A percentile compares a stretch with the other conserved stretches of the same genome.
phyloP scores from a whole-genome alignment of 2,113 vertebrate species.

The Calyptomena viridis region DNA sequence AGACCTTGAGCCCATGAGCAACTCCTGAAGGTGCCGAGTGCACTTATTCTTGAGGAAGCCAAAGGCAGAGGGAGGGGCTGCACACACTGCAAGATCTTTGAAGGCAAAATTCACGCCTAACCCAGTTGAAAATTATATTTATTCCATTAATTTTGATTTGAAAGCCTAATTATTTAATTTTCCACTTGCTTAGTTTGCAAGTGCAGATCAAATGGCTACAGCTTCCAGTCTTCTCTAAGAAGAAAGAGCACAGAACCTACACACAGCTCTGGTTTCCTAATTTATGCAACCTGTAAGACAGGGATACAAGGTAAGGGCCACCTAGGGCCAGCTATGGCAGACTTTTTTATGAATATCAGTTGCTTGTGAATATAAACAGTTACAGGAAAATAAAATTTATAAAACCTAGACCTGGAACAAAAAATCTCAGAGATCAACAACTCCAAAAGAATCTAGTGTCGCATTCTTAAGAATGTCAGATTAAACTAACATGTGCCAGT shows the following conservation, averaged over 20 bases:
- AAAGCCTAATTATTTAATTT: background rate
- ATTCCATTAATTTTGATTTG: background rate
- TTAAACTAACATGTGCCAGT: constrained; percentile 90
- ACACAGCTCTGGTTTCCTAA: constrained; percentile 12
- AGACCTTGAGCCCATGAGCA: background rate
- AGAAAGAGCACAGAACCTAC: background rate
- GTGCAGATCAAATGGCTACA: background rate
- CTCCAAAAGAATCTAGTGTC: constrained; percentile 75
- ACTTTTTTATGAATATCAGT: constrained; percentile 68
- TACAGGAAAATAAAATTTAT: constrained; percentile 76
- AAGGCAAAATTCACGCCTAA: background rate
- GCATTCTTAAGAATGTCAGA: constrained; percentile 87
- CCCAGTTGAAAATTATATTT: background rate
- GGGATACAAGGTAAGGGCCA: constrained; percentile 29
- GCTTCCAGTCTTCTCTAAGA: background rate
- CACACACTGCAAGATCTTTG: background rate
- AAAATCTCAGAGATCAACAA: constrained; percentile 78
- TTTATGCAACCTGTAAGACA: constrained; percentile 23
- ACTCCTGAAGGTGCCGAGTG: background rate
- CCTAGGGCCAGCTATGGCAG: constrained; percentile 55
- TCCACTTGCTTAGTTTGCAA: background rate
- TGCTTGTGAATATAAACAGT: constrained; percentile 81
- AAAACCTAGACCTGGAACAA: constrained; percentile 72
- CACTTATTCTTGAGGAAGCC: background rate
- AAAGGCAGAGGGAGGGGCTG: background rate